Evolutionary conservation across 1,140 invertebrate genomes (phyloP).

Genomic region (Solenopsis fugax): DNA sequence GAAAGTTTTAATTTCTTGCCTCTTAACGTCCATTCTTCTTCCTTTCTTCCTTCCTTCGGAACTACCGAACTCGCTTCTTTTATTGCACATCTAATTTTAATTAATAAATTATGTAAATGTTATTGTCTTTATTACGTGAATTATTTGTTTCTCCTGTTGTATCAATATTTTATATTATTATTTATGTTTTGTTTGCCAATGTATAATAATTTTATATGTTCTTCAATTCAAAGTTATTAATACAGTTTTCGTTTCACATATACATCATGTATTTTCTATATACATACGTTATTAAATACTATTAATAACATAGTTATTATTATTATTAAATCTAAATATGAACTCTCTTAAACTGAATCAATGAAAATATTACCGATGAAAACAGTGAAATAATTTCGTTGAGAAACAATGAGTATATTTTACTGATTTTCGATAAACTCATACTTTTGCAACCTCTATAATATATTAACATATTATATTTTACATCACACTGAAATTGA

Average conservation of each 20-base stretch:
- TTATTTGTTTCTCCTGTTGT: not conserved
- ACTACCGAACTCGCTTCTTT: not conserved
- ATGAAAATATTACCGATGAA: too few relatives aligned
- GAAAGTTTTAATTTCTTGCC: not conserved
- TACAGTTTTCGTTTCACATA: not conserved
- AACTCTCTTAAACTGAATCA: too few relatives aligned
- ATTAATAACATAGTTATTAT: not conserved
- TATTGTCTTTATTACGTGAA: not conserved
- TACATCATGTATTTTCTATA: not conserved
- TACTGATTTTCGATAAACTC: too few relatives aligned
- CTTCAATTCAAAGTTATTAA: not conserved
- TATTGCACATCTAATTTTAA: conserved; percentile 22
- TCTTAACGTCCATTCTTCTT: not conserved
- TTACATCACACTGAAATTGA: too few relatives aligned
- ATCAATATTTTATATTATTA: not conserved
- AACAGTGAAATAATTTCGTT: too few relatives aligned
- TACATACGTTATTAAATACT: not conserved
- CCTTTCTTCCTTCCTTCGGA: not conserved
- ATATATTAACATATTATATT: too few relatives aligned
- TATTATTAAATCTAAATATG: not conserved
- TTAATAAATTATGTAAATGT: conserved; percentile 19
- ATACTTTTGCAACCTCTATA: too few relatives aligned
- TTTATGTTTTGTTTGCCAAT: not conserved
- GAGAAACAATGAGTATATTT: too few relatives aligned
- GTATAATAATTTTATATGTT: not conserved